A percentile compares a stretch with the other conserved stretches of the same genome.
These are phyloP conservation scores for Pterobdella sp. DNA, from an alignment of 2,888 invertebrate genomes.

Conservation along the genomic window DNA sequence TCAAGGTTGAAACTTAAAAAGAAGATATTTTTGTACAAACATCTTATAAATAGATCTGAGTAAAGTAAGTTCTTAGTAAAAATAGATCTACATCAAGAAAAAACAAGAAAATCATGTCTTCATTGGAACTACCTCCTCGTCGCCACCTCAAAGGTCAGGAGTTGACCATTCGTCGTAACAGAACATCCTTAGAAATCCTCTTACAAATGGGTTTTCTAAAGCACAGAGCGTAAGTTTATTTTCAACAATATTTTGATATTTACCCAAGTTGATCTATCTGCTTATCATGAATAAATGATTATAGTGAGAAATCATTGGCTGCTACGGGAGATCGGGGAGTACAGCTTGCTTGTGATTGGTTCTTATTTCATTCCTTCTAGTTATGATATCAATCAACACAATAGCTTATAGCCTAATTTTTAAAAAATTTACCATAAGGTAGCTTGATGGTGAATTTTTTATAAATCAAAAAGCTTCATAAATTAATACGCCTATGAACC, in stretches of 20 bases:
- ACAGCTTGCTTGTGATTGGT: constrained; percentile 77
- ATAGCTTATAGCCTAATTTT: neutral
- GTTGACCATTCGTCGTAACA: constrained; percentile 37
- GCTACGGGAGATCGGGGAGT: constrained; percentile 81
- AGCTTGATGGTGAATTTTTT: neutral
- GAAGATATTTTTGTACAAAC: too few relatives aligned
- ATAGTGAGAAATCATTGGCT: constrained; percentile 76
- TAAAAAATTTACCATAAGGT: neutral
- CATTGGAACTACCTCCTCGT: constrained; percentile 35
- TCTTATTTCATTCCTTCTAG: constrained; percentile 32
- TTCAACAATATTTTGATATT: neutral
- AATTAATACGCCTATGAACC: neutral
- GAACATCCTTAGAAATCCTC: constrained; percentile 64
- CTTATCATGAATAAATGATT: neutral
- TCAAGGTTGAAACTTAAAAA: too few relatives aligned
- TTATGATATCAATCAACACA: neutral
- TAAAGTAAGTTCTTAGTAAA: too few relatives aligned
- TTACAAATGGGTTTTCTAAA: constrained; percentile 81
- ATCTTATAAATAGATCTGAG: too few relatives aligned
- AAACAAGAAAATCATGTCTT: constrained; percentile 30
- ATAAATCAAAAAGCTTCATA: too few relatives aligned
- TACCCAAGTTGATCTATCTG: neutral
- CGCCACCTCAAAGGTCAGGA: constrained; percentile 34
- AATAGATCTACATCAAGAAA: too few relatives aligned
- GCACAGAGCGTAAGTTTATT: constrained; percentile 70